These are phyloP conservation scores for Diarsia rubi DNA, from an alignment of 2,888 invertebrate species.

Conservation along the genomic window DNA sequence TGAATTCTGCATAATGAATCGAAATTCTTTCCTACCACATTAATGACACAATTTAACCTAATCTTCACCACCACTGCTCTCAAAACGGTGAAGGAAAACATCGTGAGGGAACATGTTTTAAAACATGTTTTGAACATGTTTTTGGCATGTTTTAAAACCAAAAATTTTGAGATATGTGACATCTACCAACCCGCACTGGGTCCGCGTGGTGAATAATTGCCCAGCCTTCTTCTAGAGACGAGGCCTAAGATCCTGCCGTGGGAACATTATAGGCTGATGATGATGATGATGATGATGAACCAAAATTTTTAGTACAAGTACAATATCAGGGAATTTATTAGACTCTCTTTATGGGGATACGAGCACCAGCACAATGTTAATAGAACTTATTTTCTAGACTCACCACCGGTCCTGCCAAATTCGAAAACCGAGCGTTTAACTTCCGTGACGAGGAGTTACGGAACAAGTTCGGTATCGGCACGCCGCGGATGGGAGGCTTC, in stretches of 20 bases:
- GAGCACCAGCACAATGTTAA: slow-evolving; percentile 10
- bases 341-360: not conserved
- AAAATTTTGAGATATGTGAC: too few species aligned
- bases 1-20: not conserved
- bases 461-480: slow-evolving; percentile 86
- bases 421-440: slow-evolving; percentile 85
- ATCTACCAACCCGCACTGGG: too few species aligned
- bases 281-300: not conserved
- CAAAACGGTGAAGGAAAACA: too few species aligned
- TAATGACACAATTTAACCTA: too few species aligned
- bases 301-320: not conserved
- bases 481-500: slow-evolving; percentile 88
- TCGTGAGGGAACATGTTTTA: too few species aligned
- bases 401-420: slow-evolving; percentile 80
- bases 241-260: too few species aligned
- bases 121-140: too few species aligned
- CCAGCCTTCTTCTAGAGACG: too few species aligned
- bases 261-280: too few species aligned
- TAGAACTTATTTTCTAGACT: slow-evolving; percentile 74
- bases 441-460: slow-evolving; percentile 86
- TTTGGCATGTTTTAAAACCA: too few species aligned
- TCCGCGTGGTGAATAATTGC: too few species aligned
- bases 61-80: too few species aligned
- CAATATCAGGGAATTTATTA: not conserved
- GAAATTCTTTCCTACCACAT: not conserved